A percentile compares a stretch with the other conserved stretches of the same genome.
These are phyloP conservation scores for Micrastur ruficollis DNA, from an alignment of 2,797 vertebrate species.

Conservation along the genomic window DNA sequence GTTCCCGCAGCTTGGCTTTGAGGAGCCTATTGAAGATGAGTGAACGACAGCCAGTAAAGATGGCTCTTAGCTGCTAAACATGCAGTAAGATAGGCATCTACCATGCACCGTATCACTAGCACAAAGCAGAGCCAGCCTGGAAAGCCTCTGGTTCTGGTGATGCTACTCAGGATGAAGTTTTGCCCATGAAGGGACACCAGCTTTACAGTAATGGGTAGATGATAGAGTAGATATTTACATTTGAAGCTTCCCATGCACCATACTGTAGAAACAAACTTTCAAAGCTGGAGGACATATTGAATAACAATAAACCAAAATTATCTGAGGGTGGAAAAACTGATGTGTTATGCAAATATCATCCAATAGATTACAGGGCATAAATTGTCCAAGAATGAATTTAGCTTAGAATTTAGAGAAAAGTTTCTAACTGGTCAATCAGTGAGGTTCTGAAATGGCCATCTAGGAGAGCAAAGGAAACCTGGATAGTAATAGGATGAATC, in stretches of 20 bases:
- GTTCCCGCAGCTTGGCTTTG: background rate
- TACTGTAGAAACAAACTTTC: background rate
- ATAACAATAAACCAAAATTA: background rate
- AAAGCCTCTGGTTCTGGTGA: background rate
- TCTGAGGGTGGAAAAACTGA: background rate
- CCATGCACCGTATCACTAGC: background rate
- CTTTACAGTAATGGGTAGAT: background rate
- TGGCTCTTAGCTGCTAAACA: background rate
- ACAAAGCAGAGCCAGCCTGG: background rate
- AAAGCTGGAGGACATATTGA: background rate
- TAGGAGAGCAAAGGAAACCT: background rate
- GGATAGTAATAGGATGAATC: background rate
- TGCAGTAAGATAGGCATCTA: background rate
- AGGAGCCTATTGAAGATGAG: background rate
- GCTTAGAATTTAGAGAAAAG: background rate
- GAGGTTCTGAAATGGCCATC: background rate
- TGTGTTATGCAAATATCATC: background rate
- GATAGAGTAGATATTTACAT: background rate
- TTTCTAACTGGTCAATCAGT: background rate
- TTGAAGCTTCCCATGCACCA: background rate
- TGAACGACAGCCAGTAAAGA: background rate
- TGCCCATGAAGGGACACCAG: background rate
- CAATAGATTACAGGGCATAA: background rate
- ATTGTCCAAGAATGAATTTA: background rate
- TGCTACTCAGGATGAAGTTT: background rate